A percentile compares a stretch with the other conserved stretches of the same genome.
phyloP scores from a whole-genome alignment of 2,797 vertebrate species.

The Esox lucius region DNA sequence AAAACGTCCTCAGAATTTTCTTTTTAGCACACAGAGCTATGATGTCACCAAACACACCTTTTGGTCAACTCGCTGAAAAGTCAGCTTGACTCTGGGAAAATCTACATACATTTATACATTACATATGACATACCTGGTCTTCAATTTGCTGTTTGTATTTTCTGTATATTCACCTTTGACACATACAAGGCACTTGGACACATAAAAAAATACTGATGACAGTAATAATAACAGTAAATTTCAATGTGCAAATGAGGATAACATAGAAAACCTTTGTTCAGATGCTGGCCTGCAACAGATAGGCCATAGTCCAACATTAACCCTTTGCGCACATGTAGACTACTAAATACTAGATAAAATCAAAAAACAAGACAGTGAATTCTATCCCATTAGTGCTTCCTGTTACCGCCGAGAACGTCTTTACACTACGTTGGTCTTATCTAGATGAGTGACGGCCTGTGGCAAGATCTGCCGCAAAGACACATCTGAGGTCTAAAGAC shows the following conservation, averaged over 20 bases:
- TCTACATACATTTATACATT: constrained; percentile 48
- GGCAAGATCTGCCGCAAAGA: no score
- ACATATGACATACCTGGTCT: constrained; percentile 42
- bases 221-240: constrained; percentile 49
- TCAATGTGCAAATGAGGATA: constrained; percentile 64
- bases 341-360: constrained; percentile 1
- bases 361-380: no score
- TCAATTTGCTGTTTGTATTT: constrained; percentile 36
- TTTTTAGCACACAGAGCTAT: constrained; percentile 34
- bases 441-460: no score
- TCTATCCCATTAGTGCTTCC: not conserved
- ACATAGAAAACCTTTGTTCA: constrained; percentile 35
- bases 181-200: constrained; percentile 72
- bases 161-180: constrained; percentile 44
- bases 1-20: constrained; percentile 38
- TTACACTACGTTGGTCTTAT: no score
- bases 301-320: constrained; percentile 60
- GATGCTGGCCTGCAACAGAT: constrained; percentile 44
- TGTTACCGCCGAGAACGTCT: not conserved
- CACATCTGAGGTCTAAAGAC: no score
- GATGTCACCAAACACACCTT: constrained; percentile 57
- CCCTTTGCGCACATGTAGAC: constrained; percentile 3
- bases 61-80: constrained; percentile 46
- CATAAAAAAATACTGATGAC: constrained; percentile 40
- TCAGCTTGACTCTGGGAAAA: constrained; percentile 26